Percentiles rank a stretch among this genome's conserved stretches.
Conservation (phyloP, 1,140 invertebrate species). For the Thrips palmi region DNA sequence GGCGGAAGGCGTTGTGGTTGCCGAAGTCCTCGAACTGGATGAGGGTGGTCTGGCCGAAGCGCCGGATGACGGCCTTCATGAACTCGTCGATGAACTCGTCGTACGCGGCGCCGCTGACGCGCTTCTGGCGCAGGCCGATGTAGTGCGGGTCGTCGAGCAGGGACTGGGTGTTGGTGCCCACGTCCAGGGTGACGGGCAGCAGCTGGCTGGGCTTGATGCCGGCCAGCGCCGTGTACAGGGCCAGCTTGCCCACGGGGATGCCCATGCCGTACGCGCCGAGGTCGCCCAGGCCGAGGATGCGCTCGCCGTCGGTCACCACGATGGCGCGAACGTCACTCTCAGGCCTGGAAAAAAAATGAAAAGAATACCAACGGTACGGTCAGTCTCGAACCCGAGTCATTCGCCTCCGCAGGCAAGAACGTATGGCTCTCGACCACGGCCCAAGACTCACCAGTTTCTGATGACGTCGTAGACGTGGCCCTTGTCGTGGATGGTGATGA, state of each 20-base stretch:
- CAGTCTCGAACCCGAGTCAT: background rate
- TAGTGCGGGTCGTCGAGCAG: conserved; percentile 80
- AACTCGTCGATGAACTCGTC: conserved; percentile 95
- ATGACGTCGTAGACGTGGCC: conserved; percentile 75
- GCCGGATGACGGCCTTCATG: conserved; percentile 72
- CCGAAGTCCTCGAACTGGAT: conserved; percentile 93
- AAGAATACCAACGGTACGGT: background rate
- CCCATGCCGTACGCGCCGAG: conserved; percentile 90
- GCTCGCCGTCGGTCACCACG: conserved; percentile 85
- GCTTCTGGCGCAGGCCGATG: conserved; percentile 69
- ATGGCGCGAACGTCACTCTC: conserved; percentile 74
- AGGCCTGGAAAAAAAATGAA: conserved; percentile 41
- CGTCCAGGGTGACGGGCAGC: conserved; percentile 76
- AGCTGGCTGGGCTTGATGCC: conserved; percentile 81
- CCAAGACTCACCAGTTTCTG: conserved; percentile 48
- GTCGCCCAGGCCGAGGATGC: conserved; percentile 84
- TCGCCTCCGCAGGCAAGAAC: background rate
- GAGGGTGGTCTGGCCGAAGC: conserved; percentile 64
- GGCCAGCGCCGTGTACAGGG: conserved; percentile 79
- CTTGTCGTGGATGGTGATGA: conserved; percentile 89
- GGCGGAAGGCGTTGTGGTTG: conserved; percentile 73
- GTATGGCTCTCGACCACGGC: background rate
- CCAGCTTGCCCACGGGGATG: conserved; percentile 79
- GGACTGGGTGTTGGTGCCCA: conserved; percentile 76
- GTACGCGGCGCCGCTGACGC: conserved; percentile 65